Percentiles rank a stretch among this genome's conserved stretches.
Conservation (phyloP, 2,888 invertebrate genomes). For the Melanchra persicariae region DNA sequence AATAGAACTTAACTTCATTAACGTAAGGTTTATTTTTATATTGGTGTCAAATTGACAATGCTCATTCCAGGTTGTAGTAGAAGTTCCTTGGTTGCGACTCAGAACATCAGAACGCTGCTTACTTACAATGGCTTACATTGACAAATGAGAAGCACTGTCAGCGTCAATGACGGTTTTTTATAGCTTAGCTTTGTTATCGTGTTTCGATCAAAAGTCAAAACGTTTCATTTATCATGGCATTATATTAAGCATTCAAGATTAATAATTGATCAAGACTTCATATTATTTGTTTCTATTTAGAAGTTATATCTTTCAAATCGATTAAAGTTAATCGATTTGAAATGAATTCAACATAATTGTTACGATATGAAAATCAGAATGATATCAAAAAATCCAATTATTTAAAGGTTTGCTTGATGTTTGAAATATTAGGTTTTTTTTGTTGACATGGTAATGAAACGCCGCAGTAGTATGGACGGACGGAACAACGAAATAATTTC, state of each 20-base stretch:
- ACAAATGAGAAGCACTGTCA: constrained; percentile 2
- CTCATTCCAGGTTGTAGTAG: too few relatives aligned
- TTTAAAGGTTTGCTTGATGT: not conserved
- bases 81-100: too few relatives aligned
- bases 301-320: too few relatives aligned
- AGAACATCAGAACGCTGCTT: not conserved
- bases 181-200: not conserved
- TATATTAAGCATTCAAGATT: not conserved
- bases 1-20: too few relatives aligned
- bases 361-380: not conserved
- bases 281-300: not conserved
- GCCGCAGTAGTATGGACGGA: not conserved
- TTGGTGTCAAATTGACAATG: too few relatives aligned
- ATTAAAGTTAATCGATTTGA: too few relatives aligned
- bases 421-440: not conserved
- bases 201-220: not conserved
- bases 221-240: not conserved
- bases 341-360: too few relatives aligned
- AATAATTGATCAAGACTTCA: not conserved
- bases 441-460: constrained; percentile 3
- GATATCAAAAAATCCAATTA: not conserved
- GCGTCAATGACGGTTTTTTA: not conserved
- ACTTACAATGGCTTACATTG: not conserved
- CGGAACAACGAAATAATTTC: constrained; percentile 9
- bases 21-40: too few relatives aligned